Percentiles rank a stretch among this genome's conserved stretches.
phyloP scores from a whole-genome alignment of 2,888 invertebrate species.

The Tipula helvola region DNA sequence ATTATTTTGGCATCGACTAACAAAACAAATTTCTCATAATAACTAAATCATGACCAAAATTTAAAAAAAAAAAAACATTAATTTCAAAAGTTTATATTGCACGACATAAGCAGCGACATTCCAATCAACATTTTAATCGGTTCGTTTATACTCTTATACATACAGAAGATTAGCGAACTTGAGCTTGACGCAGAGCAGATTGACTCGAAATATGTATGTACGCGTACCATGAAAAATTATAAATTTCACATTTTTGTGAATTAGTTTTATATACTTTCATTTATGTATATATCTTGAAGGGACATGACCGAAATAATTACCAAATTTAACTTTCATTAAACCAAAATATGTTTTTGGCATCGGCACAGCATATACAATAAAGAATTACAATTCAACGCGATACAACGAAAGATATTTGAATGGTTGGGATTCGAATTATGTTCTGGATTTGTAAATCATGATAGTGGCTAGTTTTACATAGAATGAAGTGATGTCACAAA shows the following conservation, averaged over 20 bases:
- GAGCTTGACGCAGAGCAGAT: background rate
- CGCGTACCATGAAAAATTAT: background rate
- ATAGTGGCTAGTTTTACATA: background rate
- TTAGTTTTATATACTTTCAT: background rate
- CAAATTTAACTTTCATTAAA: background rate
- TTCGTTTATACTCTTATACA: background rate
- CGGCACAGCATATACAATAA: no score
- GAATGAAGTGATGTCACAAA: background rate
- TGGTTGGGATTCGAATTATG: background rate
- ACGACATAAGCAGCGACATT: background rate
- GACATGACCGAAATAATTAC: background rate
- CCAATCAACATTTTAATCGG: background rate
- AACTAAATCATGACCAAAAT: background rate
- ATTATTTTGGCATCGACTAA: background rate
- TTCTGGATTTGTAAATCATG: background rate
- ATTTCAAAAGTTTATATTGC: background rate
- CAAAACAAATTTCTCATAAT: background rate
- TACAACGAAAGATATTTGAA: no score
- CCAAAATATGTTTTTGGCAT: no score
- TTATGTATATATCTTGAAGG: background rate
- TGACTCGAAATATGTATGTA: background rate
- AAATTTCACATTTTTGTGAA: background rate
- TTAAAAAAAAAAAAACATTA: background rate
- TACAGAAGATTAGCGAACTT: background rate
- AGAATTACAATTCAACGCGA: no score